Conservation (phyloP, 2,113 vertebrate genomes). For the Malurus cyaneus region DNA sequence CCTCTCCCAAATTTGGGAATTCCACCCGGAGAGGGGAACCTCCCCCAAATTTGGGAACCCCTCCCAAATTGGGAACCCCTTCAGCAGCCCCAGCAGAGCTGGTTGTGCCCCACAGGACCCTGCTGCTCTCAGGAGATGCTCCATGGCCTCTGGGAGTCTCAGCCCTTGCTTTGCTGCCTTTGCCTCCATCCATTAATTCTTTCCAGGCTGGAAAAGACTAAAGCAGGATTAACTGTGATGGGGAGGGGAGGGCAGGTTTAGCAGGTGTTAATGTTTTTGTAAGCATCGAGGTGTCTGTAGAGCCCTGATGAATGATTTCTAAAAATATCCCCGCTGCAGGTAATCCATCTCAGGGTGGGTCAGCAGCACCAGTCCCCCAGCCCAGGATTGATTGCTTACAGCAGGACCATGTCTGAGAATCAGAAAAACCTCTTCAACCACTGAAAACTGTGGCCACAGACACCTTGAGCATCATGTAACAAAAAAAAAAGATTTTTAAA, state of each 20-base stretch:
- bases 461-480: neutral
- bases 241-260: neutral
- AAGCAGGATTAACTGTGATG: neutral
- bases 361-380: constrained; percentile 26
- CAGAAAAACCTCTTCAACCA: neutral
- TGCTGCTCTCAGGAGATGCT: neutral
- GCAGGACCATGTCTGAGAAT: constrained; percentile 4
- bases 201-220: neutral
- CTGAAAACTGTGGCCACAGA: neutral
- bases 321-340: constrained; percentile 4
- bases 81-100: too few relatives aligned
- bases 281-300: constrained; percentile 19
- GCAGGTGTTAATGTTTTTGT: neutral
- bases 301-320: constrained; percentile 63
- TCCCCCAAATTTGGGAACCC: neutral
- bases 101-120: neutral
- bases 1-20: too few relatives aligned
- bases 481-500: neutral
- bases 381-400: constrained; percentile 32
- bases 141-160: neutral
- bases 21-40: too few relatives aligned
- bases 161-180: neutral
- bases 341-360: constrained; percentile 59
- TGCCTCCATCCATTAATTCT: neutral
- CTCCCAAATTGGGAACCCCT: too few relatives aligned